Conservation (phyloP, 2,113 vertebrate genomes). For the Dromas ardeola region DNA sequence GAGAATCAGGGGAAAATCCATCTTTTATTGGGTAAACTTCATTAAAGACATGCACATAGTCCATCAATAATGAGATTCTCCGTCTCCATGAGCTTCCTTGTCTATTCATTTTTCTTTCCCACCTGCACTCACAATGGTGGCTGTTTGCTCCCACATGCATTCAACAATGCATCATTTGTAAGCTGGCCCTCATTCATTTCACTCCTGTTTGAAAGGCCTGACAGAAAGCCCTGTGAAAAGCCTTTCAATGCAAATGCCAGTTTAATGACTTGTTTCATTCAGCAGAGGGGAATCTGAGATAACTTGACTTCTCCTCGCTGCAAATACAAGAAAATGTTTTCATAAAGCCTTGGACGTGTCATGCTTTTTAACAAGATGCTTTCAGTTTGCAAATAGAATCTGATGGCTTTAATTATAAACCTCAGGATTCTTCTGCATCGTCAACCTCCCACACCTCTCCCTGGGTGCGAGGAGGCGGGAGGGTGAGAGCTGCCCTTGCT, state of each 20-base stretch:
- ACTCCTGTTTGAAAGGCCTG: constrained; percentile 71
- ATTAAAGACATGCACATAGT: constrained; percentile 25
- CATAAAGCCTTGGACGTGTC: constrained; percentile 71
- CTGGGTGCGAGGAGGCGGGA: not conserved
- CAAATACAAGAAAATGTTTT: constrained; percentile 76
- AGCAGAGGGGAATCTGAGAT: constrained; percentile 53
- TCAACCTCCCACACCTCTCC: not conserved
- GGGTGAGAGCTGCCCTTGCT: not conserved
- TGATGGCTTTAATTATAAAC: not conserved
- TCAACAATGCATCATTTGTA: constrained; percentile 80
- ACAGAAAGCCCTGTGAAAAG: constrained; percentile 78
- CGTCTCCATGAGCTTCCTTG: constrained; percentile 62
- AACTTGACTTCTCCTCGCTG: constrained; percentile 69
- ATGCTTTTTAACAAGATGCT: constrained; percentile 69
- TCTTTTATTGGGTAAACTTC: constrained; percentile 53
- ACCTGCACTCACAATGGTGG: constrained; percentile 78
- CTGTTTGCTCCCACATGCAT: constrained; percentile 75
- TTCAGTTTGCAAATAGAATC: constrained; percentile 41
- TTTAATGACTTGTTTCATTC: constrained; percentile 82
- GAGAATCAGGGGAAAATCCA: not conserved
- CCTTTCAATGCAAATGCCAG: constrained; percentile 76
- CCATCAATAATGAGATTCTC: constrained; percentile 65
- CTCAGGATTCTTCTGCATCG: not conserved
- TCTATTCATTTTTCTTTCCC: constrained; percentile 80
- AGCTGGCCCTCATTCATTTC: constrained; percentile 70